These are phyloP conservation scores for Orthosia cruda DNA, from an alignment of 2,888 invertebrate genomes.

Conservation along the genomic window DNA sequence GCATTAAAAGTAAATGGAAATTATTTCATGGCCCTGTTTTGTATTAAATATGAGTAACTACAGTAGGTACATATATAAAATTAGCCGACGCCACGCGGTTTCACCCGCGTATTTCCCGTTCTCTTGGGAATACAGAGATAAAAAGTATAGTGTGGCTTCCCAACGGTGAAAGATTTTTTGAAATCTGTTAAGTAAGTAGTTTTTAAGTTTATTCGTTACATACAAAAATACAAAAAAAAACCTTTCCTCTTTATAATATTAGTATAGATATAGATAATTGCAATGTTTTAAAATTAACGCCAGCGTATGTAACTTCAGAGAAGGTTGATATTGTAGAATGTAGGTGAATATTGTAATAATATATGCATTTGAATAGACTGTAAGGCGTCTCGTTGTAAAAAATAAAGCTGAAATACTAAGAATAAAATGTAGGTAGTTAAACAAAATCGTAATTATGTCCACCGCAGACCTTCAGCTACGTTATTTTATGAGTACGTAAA, in stretches of 20 bases:
- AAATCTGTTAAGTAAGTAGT: too few species aligned
- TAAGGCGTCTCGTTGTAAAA: not conserved
- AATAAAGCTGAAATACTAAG: constrained; percentile 9
- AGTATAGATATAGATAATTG: too few species aligned
- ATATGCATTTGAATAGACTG: constrained; percentile 7
- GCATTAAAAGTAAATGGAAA: not conserved
- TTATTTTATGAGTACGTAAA: constrained; percentile 70
- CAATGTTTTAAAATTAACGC: not conserved
- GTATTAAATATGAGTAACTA: not conserved
- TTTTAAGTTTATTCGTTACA: too few species aligned
- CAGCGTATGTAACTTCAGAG: not conserved
- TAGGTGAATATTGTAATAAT: not conserved
- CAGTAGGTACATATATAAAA: not conserved
- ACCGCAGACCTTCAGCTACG: constrained; percentile 38
- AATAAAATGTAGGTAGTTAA: constrained; percentile 5
- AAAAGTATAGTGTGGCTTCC: too few species aligned
- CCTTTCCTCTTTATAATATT: too few species aligned
- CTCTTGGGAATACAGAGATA: too few species aligned
- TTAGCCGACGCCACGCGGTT: too few species aligned
- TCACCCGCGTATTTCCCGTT: too few species aligned
- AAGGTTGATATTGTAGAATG: not conserved
- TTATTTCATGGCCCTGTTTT: not conserved
- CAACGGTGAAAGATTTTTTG: too few species aligned
- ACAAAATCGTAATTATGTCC: constrained; percentile 22
- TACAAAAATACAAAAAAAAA: too few species aligned